Conservation (phyloP, 2,113 vertebrate genomes). For the Gallinago undulata region DNA sequence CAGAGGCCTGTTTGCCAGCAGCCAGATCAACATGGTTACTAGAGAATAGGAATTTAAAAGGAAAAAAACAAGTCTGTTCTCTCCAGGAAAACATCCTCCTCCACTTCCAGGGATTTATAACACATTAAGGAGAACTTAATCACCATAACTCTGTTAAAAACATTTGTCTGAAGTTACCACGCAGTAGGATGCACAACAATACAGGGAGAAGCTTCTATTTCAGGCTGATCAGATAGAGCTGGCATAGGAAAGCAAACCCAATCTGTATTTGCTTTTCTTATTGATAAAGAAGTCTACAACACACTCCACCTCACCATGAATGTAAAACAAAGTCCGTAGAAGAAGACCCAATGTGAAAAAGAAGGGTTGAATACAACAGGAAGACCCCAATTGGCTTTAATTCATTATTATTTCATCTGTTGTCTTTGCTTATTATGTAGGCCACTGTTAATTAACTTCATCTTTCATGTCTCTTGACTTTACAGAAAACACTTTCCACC, state of each 20-base stretch:
- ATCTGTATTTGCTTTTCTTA: neutral
- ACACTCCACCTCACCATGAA: neutral
- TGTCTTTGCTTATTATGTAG: neutral
- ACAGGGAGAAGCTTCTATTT: neutral
- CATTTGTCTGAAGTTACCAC: neutral
- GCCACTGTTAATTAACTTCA: neutral
- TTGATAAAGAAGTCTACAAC: neutral
- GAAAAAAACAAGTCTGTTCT: conserved; percentile 25
- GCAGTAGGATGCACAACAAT: neutral
- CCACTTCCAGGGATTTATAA: conserved; percentile 41
- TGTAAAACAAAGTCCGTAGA: neutral
- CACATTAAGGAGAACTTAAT: neutral
- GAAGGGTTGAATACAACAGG: neutral
- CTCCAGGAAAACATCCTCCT: conserved; percentile 28
- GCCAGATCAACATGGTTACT: neutral
- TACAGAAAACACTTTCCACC: neutral
- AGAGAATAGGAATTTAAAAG: neutral
- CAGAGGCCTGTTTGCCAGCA: neutral
- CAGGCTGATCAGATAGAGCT: neutral
- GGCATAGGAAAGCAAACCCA: neutral
- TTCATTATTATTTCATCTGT: neutral
- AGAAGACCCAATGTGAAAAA: neutral
- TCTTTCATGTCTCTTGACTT: neutral
- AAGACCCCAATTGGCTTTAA: neutral
- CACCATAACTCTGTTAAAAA: conserved; percentile 15